Evolutionary conservation across 2,797 vertebrate species (phyloP).

Genomic region (Acanthornis magna): DNA sequence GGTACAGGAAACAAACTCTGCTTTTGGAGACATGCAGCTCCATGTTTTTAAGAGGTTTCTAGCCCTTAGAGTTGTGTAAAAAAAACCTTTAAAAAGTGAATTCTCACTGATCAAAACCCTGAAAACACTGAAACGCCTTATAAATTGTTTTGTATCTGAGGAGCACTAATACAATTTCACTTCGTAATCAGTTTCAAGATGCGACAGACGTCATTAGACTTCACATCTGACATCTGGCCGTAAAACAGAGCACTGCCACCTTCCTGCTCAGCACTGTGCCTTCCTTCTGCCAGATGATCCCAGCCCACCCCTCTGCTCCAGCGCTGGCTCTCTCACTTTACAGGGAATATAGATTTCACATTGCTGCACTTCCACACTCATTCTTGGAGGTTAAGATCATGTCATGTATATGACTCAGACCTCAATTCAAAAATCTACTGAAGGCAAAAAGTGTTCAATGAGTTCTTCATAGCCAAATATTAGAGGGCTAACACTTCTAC

Average conservation of each 20-base stretch:
- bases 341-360: neutral
- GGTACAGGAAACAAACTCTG: neutral
- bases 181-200: neutral
- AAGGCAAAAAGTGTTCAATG: neutral
- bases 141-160: neutral
- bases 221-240: neutral
- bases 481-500: neutral
- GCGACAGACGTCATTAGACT: neutral
- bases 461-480: neutral
- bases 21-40: neutral
- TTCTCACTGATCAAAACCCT: neutral
- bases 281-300: neutral
- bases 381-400: neutral
- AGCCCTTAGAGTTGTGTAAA: neutral
- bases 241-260: neutral
- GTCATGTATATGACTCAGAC: neutral
- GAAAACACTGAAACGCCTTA: neutral
- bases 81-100: neutral
- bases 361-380: neutral
- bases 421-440: neutral
- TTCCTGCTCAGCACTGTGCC: rapidly evolving
- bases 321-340: neutral
- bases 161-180: neutral
- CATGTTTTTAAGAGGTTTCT: neutral
- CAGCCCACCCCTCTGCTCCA: neutral